Base-by-base conservation (phyloP, 2,888 invertebrate genomes). In the Xanthia togata region DNA sequence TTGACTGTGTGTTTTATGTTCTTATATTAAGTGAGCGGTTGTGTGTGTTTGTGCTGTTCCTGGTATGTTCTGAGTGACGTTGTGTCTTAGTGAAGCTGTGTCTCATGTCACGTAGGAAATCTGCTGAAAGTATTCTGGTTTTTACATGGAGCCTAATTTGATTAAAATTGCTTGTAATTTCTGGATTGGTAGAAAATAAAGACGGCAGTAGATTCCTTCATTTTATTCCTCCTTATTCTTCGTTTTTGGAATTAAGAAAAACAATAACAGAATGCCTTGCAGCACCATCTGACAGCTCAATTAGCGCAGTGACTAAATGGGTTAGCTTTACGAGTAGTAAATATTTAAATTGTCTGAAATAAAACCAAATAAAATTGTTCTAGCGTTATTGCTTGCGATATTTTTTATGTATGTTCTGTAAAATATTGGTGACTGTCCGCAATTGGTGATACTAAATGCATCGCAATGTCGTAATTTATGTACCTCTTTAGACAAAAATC, bases 21-120 rank as follows among this genome's bases (percentile, higher is more conserved):
- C 82, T 85, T 75, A 84, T 78, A 83, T 85, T 79, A 84, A 74
- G 82, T 74, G 62, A 64, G 70, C 41, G 68, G 64, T 70, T 55
- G 57, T 59, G 9, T 64, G 64, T 17, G 35, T 65, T 62, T 83
- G 53, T 79, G 57, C 12, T 41, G 55, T 76, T 64, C 35, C 38
- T 70, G 20, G 69, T 41, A 68, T 67, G 47, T 60, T 17, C 47
- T 81, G 44, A 75, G 53, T 55, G 50, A 74, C 59, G 35, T 35
- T 59, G 17, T 31, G n/a, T 55, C 57, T 55, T 12, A 23, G 31
- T 17, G 26, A 5, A 11, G 35, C 11, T 35, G 35, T 68, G 11
- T 57, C 35, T 12, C n/a, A 35, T 6, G 31, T 17, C 53, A 35
- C 0, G 35, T 6, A n/a, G 11, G n/a, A 17, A n/a, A 68, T 47